A percentile compares a stretch with the other conserved stretches of the same genome.
phyloP scores from a whole-genome alignment of 30 jellyfish, hydroid and myxozoan genomes.

The Calvadosia cruxmelitensis region DNA sequence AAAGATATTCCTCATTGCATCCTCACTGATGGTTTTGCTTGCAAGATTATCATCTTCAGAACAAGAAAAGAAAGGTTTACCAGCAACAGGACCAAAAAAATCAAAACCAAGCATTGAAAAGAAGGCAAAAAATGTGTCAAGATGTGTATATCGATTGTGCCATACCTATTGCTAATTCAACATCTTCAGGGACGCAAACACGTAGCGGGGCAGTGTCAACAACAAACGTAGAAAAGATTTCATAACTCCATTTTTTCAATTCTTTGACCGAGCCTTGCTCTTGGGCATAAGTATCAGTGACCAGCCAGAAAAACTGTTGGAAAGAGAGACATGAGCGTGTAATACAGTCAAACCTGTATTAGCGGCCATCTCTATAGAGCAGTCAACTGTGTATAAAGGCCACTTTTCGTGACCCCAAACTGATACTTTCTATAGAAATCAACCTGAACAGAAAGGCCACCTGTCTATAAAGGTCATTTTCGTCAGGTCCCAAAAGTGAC shows the following conservation, averaged over 20 bases:
- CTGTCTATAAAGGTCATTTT: no score
- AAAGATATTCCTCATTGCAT: conserved; percentile 29
- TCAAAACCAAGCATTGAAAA: no score
- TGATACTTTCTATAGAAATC: no score
- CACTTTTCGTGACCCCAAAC: no score
- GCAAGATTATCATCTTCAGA: conserved; percentile 27
- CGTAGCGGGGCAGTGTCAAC: conserved; percentile 70
- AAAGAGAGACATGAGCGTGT: conserved; percentile 2
- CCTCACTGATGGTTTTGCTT: conserved; percentile 24
- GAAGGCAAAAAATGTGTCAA: no score
- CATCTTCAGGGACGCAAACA: conserved; percentile 40
- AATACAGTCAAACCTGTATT: no score
- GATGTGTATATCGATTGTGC: no score
- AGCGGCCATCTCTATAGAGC: no score
- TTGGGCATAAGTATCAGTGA: conserved; percentile 72
- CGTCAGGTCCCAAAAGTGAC: no score
- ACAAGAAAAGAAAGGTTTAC: conserved; percentile 2
- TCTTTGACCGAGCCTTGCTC: conserved; percentile 92
- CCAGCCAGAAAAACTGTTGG: conserved; percentile 91
- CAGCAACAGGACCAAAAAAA: no score
- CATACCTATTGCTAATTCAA: conserved; percentile 42
- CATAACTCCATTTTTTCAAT: conserved; percentile 94
- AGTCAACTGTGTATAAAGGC: no score
- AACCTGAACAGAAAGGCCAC: no score
- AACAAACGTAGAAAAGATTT: conserved; percentile 73